Evolutionary conservation across 2,113 vertebrate genomes (phyloP).

Genomic region (Passer domesticus): DNA sequence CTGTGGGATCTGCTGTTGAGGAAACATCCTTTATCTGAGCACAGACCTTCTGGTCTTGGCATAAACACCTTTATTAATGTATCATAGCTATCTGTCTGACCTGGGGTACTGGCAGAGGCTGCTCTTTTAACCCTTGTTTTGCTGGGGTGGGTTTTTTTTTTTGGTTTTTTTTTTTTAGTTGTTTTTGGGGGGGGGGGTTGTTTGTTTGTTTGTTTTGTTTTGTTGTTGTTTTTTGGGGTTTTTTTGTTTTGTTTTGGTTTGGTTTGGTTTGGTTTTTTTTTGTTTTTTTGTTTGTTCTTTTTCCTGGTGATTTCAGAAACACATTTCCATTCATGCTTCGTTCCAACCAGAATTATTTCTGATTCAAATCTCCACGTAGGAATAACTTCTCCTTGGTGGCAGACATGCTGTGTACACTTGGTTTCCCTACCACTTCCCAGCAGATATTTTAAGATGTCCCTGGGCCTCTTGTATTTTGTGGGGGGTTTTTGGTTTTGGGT

Average conservation of each 20-base stretch:
- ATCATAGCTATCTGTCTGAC: neutral
- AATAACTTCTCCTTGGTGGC: neutral
- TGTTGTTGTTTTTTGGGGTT: no score
- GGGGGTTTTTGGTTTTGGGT: rapidly evolving
- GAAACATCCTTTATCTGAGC: neutral
- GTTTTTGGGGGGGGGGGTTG: no score
- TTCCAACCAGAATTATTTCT: neutral
- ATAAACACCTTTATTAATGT: neutral
- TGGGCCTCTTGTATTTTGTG: neutral
- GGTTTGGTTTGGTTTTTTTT: no score
- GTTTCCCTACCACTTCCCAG: neutral
- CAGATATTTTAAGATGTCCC: neutral
- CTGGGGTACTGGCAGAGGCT: neutral
- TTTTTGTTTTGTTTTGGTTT: no score
- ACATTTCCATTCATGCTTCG: neutral
- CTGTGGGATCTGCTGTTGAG: neutral
- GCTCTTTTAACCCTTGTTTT: neutral
- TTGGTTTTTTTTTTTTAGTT: no score
- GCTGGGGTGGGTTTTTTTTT: neutral
- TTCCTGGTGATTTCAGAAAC: neutral
- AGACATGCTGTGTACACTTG: neutral
- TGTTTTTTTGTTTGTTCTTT: no score
- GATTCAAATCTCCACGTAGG: neutral
- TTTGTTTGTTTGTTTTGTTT: no score
- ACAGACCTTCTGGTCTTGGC: neutral